Percentiles rank a stretch among this genome's conserved stretches.
Evolutionary conservation across 2,888 invertebrate genomes (phyloP).

Genomic region (Eumacrocentrus americanus): DNA sequence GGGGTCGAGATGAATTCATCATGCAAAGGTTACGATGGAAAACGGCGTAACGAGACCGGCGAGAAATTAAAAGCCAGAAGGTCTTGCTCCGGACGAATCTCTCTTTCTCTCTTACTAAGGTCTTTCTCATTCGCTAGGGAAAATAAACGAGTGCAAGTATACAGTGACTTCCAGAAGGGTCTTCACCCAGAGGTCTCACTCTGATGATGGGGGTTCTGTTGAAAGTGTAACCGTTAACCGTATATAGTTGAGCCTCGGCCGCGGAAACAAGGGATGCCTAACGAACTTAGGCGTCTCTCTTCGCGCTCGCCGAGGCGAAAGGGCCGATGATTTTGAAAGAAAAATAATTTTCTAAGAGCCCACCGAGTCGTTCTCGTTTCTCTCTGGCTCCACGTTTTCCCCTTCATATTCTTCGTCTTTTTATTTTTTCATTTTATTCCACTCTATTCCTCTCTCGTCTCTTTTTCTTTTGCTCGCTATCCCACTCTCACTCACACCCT

Average conservation of each 20-base stretch:
- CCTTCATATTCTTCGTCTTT: slow-evolving; percentile 14
- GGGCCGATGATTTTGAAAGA: slow-evolving; percentile 57
- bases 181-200: slow-evolving; percentile 25
- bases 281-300: slow-evolving; percentile 51
- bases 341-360: slow-evolving; percentile 58
- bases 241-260: slow-evolving; percentile 35
- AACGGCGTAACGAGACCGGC: slow-evolving; percentile 8
- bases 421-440: slow-evolving; percentile 22
- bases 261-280: slow-evolving; percentile 56
- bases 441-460: too few species aligned
- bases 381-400: slow-evolving; percentile 17
- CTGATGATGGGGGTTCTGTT: slow-evolving; percentile 27
- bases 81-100: slow-evolving; percentile 41
- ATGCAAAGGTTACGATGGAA: slow-evolving; percentile 6
- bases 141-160: slow-evolving; percentile 29
- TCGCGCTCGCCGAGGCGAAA: slow-evolving; percentile 45
- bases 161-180: slow-evolving; percentile 21
- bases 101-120: slow-evolving; percentile 34
- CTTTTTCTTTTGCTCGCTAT: too few species aligned
- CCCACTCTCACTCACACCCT: not conserved
- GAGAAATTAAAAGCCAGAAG: slow-evolving; percentile 21
- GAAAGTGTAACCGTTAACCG: slow-evolving; percentile 48
- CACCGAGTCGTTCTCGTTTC: slow-evolving; percentile 21
- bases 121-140: slow-evolving; percentile 24
- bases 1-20: slow-evolving; percentile 13